These are phyloP conservation scores for Strix aluco DNA, from an alignment of 2,113 vertebrate species.

Conservation along the genomic window DNA sequence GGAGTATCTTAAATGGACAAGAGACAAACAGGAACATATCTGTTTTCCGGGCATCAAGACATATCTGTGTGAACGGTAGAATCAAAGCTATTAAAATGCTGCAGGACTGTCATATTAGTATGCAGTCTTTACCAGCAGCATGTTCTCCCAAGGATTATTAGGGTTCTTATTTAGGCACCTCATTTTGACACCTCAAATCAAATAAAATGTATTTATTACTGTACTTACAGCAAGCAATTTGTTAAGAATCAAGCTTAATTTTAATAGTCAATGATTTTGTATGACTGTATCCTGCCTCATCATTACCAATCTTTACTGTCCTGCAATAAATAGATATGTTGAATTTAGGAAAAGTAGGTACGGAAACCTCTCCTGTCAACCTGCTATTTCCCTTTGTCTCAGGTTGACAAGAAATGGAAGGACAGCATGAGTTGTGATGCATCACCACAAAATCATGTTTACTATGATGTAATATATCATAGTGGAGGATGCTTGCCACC, in stretches of 20 bases:
- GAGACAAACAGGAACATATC: background rate
- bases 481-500: background rate
- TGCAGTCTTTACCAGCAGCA: background rate
- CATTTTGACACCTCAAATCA: background rate
- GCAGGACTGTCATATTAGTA: background rate
- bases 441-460: background rate
- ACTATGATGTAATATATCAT: background rate
- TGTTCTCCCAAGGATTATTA: background rate
- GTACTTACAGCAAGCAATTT: background rate
- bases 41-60: background rate
- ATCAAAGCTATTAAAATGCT: background rate
- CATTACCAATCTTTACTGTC: background rate
- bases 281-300: background rate
- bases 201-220: background rate
- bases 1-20: background rate
- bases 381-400: background rate
- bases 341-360: background rate
- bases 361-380: rapidly evolving
- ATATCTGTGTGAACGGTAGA: background rate
- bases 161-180: background rate
- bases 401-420: background rate
- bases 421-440: background rate
- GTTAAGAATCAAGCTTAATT: background rate
- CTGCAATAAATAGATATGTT: background rate
- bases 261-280: background rate